phyloP scores from a whole-genome alignment of 2,113 vertebrate species.

The Mellivora capensis region DNA sequence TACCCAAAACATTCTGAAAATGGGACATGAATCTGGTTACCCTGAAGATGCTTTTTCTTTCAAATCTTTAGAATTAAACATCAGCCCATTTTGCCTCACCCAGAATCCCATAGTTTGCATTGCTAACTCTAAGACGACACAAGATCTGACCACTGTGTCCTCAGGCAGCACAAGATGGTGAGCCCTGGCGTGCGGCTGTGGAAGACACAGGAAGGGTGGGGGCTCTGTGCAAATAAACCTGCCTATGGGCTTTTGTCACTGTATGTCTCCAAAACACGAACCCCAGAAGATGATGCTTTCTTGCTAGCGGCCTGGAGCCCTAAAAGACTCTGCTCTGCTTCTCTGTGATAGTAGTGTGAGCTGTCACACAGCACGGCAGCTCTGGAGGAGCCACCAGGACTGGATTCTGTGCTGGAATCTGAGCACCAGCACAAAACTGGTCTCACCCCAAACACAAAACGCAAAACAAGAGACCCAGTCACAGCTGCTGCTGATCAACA shows the following conservation, averaged over 20 bases:
- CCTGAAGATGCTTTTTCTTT: background rate
- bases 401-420: background rate
- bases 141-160: background rate
- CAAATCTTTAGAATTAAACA: background rate
- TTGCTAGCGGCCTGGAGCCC: background rate
- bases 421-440: background rate
- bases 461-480: background rate
- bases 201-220: background rate
- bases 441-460: background rate
- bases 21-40: background rate
- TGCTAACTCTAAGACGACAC: background rate
- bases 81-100: background rate
- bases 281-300: background rate
- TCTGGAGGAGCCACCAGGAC: background rate
- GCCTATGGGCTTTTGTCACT: background rate
- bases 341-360: background rate
- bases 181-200: background rate
- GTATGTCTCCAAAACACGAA: background rate
- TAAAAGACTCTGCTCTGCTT: background rate
- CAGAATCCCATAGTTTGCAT: background rate
- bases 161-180: background rate
- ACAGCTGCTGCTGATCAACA: slow-evolving; percentile 29
- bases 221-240: background rate
- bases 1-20: background rate
- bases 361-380: background rate